A percentile compares a stretch with the other conserved stretches of the same genome.
These are phyloP conservation scores for Heliconius sara DNA, from an alignment of 2,888 invertebrate genomes.

Conservation along the genomic window DNA sequence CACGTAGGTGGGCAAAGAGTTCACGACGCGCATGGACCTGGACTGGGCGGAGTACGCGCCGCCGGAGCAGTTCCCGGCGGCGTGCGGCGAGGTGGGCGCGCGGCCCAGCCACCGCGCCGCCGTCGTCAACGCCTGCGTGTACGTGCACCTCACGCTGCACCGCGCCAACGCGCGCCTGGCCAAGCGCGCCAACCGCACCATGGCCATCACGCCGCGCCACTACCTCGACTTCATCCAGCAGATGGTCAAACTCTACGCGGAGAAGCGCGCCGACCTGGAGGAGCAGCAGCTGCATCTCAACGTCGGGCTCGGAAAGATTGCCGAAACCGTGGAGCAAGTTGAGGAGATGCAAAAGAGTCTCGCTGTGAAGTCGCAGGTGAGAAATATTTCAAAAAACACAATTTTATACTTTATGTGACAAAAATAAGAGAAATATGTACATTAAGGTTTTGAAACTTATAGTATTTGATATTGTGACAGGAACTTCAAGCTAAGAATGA, in stretches of 20 bases:
- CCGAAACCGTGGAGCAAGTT: slow-evolving; percentile 99
- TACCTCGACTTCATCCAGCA: slow-evolving; percentile 99
- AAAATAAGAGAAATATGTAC: not conserved
- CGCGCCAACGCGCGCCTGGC: slow-evolving; percentile 95
- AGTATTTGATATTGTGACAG: slow-evolving; percentile 58
- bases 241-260: slow-evolving; percentile 98
- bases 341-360: slow-evolving; percentile 99
- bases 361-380: slow-evolving; percentile 95
- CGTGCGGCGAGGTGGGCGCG: slow-evolving; percentile 89
- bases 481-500: slow-evolving; percentile 98
- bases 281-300: slow-evolving; percentile 99
- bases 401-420: not conserved
- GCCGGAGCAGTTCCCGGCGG: slow-evolving; percentile 95
- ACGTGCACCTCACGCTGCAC: slow-evolving; percentile 98
- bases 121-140: slow-evolving; percentile 99
- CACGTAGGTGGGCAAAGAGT: slow-evolving; percentile 93
- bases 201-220: slow-evolving; percentile 97
- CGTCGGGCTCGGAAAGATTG: slow-evolving; percentile 99
- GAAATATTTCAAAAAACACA: not conserved
- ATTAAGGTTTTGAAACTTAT: not conserved
- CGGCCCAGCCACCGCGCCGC: slow-evolving; percentile 95
- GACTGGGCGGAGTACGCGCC: slow-evolving; percentile 93
- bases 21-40: slow-evolving; percentile 97
- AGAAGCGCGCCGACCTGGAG: slow-evolving; percentile 98
- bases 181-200: slow-evolving; percentile 96